Conservation (phyloP, 2,888 invertebrate species). For the Ichneumon xanthorius region DNA sequence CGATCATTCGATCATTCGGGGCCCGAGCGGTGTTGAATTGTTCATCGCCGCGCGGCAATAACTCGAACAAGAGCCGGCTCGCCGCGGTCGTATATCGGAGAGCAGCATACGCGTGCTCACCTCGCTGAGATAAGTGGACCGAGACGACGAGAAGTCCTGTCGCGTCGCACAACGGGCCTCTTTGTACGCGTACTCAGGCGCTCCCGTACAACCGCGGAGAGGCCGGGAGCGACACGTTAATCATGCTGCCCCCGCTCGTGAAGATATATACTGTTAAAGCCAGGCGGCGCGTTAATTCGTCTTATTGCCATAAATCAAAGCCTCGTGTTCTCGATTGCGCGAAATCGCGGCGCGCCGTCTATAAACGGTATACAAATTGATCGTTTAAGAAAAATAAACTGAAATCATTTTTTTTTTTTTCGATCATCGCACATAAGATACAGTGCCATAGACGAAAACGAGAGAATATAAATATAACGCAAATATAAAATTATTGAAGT, state of each 20-base stretch:
- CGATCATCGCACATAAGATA: background rate
- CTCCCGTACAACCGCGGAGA: conserved; percentile 36
- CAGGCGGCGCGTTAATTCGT: conserved; percentile 55
- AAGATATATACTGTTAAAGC: conserved; percentile 35
- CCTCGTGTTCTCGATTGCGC: conserved; percentile 41
- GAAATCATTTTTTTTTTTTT: background rate
- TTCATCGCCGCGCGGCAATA: conserved; percentile 1
- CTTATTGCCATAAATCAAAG: conserved; percentile 54
- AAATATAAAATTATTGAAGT: background rate
- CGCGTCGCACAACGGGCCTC: conserved; percentile 45
- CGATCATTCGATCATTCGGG: conserved; percentile 29
- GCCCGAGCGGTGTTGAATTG: conserved; percentile 3
- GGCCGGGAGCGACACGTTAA: conserved; percentile 60
- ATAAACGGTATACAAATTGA: conserved; percentile 34
- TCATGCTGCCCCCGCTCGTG: conserved; percentile 42
- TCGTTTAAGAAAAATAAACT: conserved; percentile 5
- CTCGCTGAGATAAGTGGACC: conserved; percentile 78
- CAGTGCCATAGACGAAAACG: background rate
- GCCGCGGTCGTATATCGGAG: conserved; percentile 22
- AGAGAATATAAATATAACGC: no score
- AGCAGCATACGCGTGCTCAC: conserved; percentile 63
- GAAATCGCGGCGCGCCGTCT: background rate
- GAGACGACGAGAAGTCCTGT: conserved; percentile 71
- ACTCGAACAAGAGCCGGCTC: conserved; percentile 33
- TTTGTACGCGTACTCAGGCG: conserved; percentile 47